Evolutionary conservation across 2,797 vertebrate genomes (phyloP).

Genomic region (Cryptoprocta ferox): DNA sequence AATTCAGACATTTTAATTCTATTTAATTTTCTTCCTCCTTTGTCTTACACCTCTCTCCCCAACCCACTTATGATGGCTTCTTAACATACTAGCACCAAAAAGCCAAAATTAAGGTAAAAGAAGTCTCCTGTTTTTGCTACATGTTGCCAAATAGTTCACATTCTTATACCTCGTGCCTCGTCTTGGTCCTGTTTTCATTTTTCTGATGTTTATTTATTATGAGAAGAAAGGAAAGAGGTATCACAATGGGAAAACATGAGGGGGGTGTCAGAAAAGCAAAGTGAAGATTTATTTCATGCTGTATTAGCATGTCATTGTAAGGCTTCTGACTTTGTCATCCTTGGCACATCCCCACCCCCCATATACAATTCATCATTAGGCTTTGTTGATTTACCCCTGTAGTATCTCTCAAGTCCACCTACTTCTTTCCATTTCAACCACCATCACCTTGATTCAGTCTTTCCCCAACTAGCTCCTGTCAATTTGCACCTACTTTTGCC

Average conservation of each 20-base stretch:
- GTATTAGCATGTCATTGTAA: background rate
- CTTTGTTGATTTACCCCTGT: background rate
- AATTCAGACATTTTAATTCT: background rate
- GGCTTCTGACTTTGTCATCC: background rate
- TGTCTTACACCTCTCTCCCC: background rate
- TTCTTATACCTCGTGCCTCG: background rate
- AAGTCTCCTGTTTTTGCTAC: background rate
- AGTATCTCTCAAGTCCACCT: background rate
- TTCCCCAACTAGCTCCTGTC: background rate
- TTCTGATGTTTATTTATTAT: conserved; percentile 32
- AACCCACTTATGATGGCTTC: background rate
- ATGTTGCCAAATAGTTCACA: background rate
- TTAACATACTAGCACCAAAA: background rate
- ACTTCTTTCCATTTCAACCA: background rate
- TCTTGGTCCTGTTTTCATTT: conserved; percentile 24
- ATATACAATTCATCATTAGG: background rate
- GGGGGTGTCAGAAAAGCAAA: background rate
- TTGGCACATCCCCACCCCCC: background rate
- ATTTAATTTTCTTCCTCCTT: background rate
- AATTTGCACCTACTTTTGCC: background rate
- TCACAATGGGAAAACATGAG: background rate
- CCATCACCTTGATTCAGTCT: background rate
- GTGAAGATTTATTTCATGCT: background rate
- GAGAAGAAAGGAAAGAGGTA: background rate
- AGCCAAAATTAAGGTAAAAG: background rate